Conservation (phyloP, 1,140 invertebrate genomes). For the Dryas iulia region DNA sequence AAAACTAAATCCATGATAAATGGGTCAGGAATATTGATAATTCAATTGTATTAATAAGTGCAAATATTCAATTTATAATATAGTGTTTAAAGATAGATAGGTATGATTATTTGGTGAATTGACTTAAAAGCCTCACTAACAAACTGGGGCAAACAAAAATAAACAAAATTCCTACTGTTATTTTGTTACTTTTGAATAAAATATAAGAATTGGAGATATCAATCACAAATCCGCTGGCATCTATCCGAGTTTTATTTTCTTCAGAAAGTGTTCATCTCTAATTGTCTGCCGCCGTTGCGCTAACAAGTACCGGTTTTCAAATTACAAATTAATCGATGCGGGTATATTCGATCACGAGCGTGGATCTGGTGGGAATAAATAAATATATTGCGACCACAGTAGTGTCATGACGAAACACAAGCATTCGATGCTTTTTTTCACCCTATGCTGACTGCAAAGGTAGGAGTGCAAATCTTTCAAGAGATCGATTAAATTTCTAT, state of each 20-base stretch:
- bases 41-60: too few relatives aligned
- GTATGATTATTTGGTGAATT: neutral
- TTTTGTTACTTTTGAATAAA: slow-evolving; percentile 22
- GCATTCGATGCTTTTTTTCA: too few relatives aligned
- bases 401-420: too few relatives aligned
- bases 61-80: too few relatives aligned
- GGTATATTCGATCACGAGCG: slow-evolving; percentile 3
- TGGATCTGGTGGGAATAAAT: neutral
- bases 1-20: too few relatives aligned
- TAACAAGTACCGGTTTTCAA: slow-evolving; percentile 31
- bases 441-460: too few relatives aligned
- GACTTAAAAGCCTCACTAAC: neutral
- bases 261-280: slow-evolving; percentile 20
- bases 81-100: neutral
- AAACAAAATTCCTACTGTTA: neutral
- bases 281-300: slow-evolving; percentile 24
- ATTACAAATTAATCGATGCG: slow-evolving; percentile 27
- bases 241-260: slow-evolving; percentile 25
- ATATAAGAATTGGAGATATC: slow-evolving; percentile 25
- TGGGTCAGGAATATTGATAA: too few relatives aligned
- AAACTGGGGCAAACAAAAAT: neutral
- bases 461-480: too few relatives aligned
- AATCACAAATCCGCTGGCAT: slow-evolving; percentile 20
- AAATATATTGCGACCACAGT: neutral
- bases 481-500: too few relatives aligned